Conservation (phyloP, 2,888 invertebrate genomes). For the Eueremaeus valkanovi region DNA sequence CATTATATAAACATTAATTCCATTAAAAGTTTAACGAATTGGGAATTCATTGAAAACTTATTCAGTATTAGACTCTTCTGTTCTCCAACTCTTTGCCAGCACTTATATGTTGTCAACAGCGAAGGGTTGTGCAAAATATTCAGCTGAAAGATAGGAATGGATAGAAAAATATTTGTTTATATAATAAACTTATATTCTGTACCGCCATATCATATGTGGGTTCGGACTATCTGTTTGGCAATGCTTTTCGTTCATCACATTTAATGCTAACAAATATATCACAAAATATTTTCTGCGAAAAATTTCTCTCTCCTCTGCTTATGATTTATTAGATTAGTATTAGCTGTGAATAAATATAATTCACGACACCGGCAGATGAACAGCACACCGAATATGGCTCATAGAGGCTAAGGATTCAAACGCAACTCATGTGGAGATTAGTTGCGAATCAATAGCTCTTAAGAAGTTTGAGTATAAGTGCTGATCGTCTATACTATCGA, state of each 20-base stretch:
- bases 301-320: not conserved
- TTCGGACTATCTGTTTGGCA: not conserved
- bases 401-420: not conserved
- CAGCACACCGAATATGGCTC: too few relatives aligned
- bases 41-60: not conserved
- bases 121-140: too few relatives aligned
- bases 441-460: not conserved
- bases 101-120: too few relatives aligned
- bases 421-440: not conserved
- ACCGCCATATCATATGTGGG: not conserved
- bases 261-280: not conserved
- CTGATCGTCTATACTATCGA: not conserved
- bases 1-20: not conserved
- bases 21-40: not conserved
- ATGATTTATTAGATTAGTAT: slow-evolving; percentile 14
- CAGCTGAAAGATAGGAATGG: not conserved
- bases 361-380: not conserved
- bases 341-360: slow-evolving; percentile 2
- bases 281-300: not conserved
- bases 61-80: too few relatives aligned
- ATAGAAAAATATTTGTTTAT: not conserved
- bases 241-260: not conserved
- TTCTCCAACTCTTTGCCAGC: too few relatives aligned
- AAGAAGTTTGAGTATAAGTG: not conserved
- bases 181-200: not conserved